phyloP scores from a whole-genome alignment of 2,888 invertebrate genomes.

The Hesperia comma region DNA sequence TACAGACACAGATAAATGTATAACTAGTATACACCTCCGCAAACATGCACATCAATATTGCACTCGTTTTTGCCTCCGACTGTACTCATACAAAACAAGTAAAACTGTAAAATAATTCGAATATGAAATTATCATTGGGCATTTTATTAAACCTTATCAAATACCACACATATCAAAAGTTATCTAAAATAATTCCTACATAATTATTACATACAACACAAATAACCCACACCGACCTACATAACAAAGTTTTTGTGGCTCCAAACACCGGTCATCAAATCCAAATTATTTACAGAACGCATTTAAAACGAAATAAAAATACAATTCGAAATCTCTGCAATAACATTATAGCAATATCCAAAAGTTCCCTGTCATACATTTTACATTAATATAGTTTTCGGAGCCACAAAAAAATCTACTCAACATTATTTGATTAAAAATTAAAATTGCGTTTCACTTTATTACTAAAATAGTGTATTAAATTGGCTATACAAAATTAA shows the following conservation, averaged over 20 bases:
- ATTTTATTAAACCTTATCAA: slow-evolving; percentile 12
- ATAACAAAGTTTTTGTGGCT: slow-evolving; percentile 24
- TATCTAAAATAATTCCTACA: slow-evolving; percentile 22
- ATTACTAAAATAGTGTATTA: slow-evolving; percentile 8
- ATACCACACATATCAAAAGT: slow-evolving; percentile 22
- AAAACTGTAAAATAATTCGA: slow-evolving; percentile 9
- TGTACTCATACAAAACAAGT: slow-evolving; percentile 31
- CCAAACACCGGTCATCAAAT: slow-evolving; percentile 2
- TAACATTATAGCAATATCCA: slow-evolving; percentile 17
- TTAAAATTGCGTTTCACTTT: slow-evolving; percentile 14
- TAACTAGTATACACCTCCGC: slow-evolving; percentile 6
- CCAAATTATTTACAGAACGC: slow-evolving; percentile 26
- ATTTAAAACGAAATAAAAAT: slow-evolving; percentile 13
- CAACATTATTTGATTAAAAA: background rate
- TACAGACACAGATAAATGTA: slow-evolving; percentile 38
- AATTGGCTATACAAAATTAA: slow-evolving; percentile 11
- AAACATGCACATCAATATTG: background rate
- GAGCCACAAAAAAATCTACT: slow-evolving; percentile 17
- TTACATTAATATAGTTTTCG: background rate
- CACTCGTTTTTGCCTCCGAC: slow-evolving; percentile 32
- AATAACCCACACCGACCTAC: slow-evolving; percentile 12
- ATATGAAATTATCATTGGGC: slow-evolving; percentile 1
- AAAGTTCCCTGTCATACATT: slow-evolving; percentile 9
- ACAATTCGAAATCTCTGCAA: slow-evolving; percentile 31
- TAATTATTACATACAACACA: slow-evolving; percentile 26